Conservation (phyloP, 2,797 vertebrate species). For the Emys orbicularis region DNA sequence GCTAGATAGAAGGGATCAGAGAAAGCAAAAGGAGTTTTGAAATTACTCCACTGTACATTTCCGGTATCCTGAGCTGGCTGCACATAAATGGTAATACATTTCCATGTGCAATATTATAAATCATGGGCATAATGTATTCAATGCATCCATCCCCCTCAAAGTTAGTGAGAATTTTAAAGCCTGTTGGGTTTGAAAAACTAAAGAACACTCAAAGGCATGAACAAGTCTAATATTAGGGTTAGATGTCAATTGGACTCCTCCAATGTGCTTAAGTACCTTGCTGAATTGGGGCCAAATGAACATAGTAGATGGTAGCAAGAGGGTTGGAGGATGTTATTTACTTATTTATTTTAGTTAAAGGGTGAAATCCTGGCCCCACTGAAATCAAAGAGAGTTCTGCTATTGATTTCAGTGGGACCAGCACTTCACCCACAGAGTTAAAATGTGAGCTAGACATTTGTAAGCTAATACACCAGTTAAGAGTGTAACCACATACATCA, state of each 20-base stretch:
- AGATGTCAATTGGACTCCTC: conserved; percentile 58
- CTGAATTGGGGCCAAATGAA: conserved; percentile 64
- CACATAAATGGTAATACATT: background rate
- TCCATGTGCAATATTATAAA: background rate
- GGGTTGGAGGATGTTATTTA: conserved; percentile 44
- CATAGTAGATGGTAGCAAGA: conserved; percentile 63
- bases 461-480: background rate
- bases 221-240: conserved; percentile 24
- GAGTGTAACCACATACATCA: background rate
- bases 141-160: background rate
- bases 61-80: background rate
- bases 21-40: background rate
- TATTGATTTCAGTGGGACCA: conserved; percentile 44
- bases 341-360: conserved; percentile 31
- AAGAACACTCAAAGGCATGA: background rate
- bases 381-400: background rate
- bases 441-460: conserved; percentile 31
- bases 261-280: conserved; percentile 57
- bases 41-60: background rate
- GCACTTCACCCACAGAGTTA: conserved; percentile 33
- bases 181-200: conserved; percentile 47
- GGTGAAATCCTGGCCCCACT: background rate
- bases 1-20: background rate
- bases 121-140: background rate
- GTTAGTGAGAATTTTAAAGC: conserved; percentile 34